phyloP scores from a whole-genome alignment of 2,888 invertebrate species.

The Euplexia lucipara region DNA sequence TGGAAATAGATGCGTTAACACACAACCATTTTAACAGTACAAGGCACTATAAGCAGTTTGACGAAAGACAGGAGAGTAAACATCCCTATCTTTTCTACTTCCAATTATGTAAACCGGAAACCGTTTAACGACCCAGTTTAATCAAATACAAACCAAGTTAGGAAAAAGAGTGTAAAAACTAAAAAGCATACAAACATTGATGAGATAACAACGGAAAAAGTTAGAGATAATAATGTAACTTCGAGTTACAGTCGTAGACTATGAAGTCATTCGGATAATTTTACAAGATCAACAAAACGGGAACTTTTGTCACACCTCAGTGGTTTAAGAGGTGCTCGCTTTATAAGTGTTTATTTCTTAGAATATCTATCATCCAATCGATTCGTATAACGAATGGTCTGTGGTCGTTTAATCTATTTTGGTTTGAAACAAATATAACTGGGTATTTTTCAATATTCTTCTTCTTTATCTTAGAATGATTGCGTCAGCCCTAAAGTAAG shows the following conservation, averaged over 20 bases:
- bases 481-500: neutral
- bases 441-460: conserved; percentile 10
- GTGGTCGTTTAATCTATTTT: conserved; percentile 39
- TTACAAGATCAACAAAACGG: conserved; percentile 71
- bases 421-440: conserved; percentile 26
- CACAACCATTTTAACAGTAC: neutral
- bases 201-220: conserved; percentile 79
- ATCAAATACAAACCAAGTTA: conserved; percentile 49
- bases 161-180: conserved; percentile 40
- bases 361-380: conserved; percentile 49
- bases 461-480: neutral
- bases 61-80: conserved; percentile 29
- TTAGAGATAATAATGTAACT: conserved; percentile 78
- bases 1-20: conserved; percentile 19
- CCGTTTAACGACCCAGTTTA: conserved; percentile 41
- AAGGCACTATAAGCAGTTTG: conserved; percentile 16
- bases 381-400: conserved; percentile 51
- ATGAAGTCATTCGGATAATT: conserved; percentile 73
- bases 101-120: conserved; percentile 44
- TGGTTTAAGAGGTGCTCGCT: conserved; percentile 53
- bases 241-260: conserved; percentile 70
- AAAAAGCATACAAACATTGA: conserved; percentile 64
- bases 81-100: conserved; percentile 22
- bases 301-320: conserved; percentile 68
- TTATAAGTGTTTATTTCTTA: conserved; percentile 64